phyloP scores from a whole-genome alignment of 1,140 invertebrate genomes.

The Penaeus indicus region DNA sequence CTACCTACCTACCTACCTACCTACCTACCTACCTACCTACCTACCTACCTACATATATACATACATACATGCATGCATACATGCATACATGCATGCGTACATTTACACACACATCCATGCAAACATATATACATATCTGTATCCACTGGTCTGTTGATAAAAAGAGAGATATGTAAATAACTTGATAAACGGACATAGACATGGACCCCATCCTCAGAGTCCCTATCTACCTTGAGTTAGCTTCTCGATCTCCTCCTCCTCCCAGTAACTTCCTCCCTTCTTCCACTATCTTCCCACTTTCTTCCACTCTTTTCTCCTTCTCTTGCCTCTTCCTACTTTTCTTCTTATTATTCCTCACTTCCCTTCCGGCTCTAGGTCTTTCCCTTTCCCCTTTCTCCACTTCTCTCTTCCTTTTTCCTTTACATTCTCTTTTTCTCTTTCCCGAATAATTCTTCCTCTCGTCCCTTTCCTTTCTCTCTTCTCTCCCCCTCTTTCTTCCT shows the following conservation, averaged over 20 bases:
- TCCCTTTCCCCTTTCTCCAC: too few relatives aligned
- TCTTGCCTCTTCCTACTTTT: too few relatives aligned
- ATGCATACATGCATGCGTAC: neutral
- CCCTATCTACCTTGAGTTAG: neutral
- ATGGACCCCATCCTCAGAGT: neutral
- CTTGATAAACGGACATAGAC: neutral
- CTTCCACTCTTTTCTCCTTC: too few relatives aligned
- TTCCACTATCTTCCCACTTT: too few relatives aligned
- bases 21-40: neutral
- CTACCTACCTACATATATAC: neutral
- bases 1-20: neutral
- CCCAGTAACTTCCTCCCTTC: too few relatives aligned
- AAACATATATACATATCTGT: conserved; percentile 16
- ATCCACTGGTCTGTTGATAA: neutral
- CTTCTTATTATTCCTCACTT: too few relatives aligned
- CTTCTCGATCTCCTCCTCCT: too few relatives aligned
- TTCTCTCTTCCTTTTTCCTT: neutral
- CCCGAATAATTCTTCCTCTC: neutral
- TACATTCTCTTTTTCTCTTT: neutral
- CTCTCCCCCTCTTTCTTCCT: neutral
- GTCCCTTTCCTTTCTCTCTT: neutral
- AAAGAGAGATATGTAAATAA: neutral
- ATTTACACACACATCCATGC: neutral
- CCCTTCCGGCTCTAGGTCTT: too few relatives aligned
- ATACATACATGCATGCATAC: neutral